phyloP scores from a whole-genome alignment of 2,113 vertebrate species.

The Murina feae region DNA sequence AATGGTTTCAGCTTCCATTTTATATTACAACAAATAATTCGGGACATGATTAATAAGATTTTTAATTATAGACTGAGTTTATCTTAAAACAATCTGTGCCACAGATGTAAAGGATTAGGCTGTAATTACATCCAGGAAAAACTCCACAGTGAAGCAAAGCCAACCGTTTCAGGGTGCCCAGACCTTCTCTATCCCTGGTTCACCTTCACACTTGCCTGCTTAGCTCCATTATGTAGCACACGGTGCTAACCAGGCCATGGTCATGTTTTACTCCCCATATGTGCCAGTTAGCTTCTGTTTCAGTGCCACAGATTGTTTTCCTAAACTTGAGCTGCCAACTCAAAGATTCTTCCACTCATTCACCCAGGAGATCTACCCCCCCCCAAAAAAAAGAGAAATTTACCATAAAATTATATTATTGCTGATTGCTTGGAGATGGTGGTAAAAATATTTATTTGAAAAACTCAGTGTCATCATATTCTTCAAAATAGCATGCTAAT shows the following conservation, averaged over 20 bases:
- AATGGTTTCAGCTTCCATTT: slow-evolving; percentile 36
- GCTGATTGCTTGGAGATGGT: background rate
- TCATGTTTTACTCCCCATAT: background rate
- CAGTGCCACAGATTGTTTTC: slow-evolving; percentile 1
- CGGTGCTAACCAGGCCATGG: background rate
- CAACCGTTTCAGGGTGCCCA: background rate
- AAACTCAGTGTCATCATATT: background rate
- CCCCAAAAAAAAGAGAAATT: background rate
- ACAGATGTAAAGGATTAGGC: slow-evolving; percentile 52
- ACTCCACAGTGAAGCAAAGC: background rate
- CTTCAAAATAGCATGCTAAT: background rate
- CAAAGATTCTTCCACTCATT: background rate
- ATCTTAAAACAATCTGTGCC: slow-evolving; percentile 57
- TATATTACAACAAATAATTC: slow-evolving; percentile 59
- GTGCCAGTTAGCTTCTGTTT: slow-evolving; percentile 1
- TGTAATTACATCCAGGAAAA: slow-evolving; percentile 58
- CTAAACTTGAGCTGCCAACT: slow-evolving; percentile 9
- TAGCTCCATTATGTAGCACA: background rate
- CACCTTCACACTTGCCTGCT: slow-evolving; percentile 57
- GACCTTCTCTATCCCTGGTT: background rate
- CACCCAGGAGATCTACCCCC: background rate
- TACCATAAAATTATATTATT: background rate
- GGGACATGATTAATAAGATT: slow-evolving; percentile 68
- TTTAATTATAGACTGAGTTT: slow-evolving; percentile 67
- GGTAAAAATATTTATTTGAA: background rate